Base-by-base conservation (phyloP, 1,140 invertebrate genomes). In the Polypedilum pembai region DNA sequence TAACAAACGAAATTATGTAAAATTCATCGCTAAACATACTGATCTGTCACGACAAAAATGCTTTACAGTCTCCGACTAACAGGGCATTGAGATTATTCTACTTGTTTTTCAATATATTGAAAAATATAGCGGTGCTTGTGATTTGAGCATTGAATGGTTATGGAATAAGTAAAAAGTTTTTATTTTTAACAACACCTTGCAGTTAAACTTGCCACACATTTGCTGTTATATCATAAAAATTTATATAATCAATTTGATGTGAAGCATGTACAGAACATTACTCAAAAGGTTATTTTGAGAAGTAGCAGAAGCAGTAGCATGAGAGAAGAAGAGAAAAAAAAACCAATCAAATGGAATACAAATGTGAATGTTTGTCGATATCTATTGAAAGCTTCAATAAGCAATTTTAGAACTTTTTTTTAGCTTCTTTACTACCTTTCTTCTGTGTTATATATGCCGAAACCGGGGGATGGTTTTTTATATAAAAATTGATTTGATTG, bases 171-270 rank as follows among this genome's bases (percentile, higher is more conserved):
- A 56, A 56, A 56, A 56, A 56, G 45, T 56, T 56, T 33, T 33
- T 5, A 33, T 33, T 33, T 33, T 33, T 56, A 56, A 56, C 45
- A 56, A 56, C 45, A 56, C 45, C 45, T 56, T 56, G 45, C 45
- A 12, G 45, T 56, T 56, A 56, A 56, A 12, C n/a, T 56, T 56
- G 45, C 45, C 45, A 56, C 45, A 33, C 45, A 56, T 56, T 56
- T 56, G 45, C 45, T 56, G 45, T 56, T 56, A 56, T 56, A 56
- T 56, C 45, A 56, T 56, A 56, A 56, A 56, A 56, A 56, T 56
- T 56, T 56, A 56, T 56, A 12, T 56, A 56, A 56, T 56, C 45
- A 56, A 56, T 56, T 56, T 56, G 45, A 56, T 56, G 45, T 56
- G 45, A 56, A 56, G 45, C 45, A 56, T 56, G 45, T 56, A 56